Conservation (phyloP, 1,140 invertebrate genomes). For the Drosophila jambulina region DNA sequence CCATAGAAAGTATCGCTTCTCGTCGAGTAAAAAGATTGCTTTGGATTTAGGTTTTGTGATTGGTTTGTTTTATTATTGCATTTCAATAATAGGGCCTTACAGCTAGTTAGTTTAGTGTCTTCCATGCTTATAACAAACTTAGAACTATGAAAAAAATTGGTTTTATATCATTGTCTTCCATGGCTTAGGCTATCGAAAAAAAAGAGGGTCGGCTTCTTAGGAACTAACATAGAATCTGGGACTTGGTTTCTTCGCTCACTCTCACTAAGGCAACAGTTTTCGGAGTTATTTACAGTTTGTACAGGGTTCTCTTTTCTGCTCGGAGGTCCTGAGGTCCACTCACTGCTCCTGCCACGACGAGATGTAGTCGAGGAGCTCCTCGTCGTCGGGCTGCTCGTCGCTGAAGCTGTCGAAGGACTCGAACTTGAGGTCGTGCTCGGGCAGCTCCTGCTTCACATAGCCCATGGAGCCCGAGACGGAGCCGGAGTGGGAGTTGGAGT, state of each 20-base stretch:
- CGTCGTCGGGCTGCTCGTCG: conserved; percentile 94
- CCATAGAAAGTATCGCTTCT: background rate
- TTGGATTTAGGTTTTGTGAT: conserved; percentile 36
- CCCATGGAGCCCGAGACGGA: conserved; percentile 85
- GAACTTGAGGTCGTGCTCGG: conserved; percentile 85
- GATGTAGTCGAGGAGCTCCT: conserved; percentile 95
- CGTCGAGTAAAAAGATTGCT: conserved; percentile 29
- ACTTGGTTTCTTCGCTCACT: conserved; percentile 51
- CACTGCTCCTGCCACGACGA: conserved; percentile 93
- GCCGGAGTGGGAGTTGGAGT: conserved; percentile 88
- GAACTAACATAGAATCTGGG: conserved; percentile 44
- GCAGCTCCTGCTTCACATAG: conserved; percentile 71
- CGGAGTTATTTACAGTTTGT: conserved; percentile 71
- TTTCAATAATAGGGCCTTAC: conserved; percentile 59
- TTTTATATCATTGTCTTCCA: conserved; percentile 85
- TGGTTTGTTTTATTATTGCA: conserved; percentile 62
- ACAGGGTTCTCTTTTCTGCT: conserved; percentile 42
- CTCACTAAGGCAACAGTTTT: conserved; percentile 64
- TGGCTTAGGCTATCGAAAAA: conserved; percentile 59
- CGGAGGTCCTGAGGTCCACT: conserved; percentile 28
- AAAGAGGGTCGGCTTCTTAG: conserved; percentile 31
- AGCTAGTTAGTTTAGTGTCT: conserved; percentile 77
- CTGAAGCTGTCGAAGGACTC: conserved; percentile 92
- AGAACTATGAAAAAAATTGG: conserved; percentile 64
- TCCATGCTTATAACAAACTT: conserved; percentile 82